Evolutionary conservation across 1,140 invertebrate genomes (phyloP), one percentile per base, ranked within the genome.

Genomic region (Anastrepha obliqua): DNA sequence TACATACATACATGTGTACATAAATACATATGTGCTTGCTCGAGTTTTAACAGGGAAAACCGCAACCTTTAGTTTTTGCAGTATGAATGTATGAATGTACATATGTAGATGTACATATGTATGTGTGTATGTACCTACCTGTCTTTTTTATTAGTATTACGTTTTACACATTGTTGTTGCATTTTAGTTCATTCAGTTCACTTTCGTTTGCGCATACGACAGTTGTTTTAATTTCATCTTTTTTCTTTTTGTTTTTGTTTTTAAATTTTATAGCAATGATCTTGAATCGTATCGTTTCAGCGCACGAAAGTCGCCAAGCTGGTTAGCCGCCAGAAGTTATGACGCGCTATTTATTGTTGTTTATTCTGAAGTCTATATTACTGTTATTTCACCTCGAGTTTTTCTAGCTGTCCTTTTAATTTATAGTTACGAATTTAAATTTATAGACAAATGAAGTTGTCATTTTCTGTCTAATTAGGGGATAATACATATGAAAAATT

Each of bases 311-410:
- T 74, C 42, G 44, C 5, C 67, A 15, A n/a, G 42, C 67, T 74
- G 67, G 67, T 74, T 74, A 74, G 42, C 67, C 67, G 67, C 67
- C 39, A 74, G 17, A 47, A 47, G 17, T 44, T 47, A 70, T 47
- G 42, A 8, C 67, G 44, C 42, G 42, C 60, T 62, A 62, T 62
- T 62, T 74, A 39, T 74, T 74, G 67, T 74, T 44, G 67, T 44
- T 44, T 47, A 67, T n/a, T 67, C 39, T 11, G 4, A 67, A 67
- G 5, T 47, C 6, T 17, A 47, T 44, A 44, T 17, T 74, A 55
- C 51, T 55, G 51, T 11, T 11, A 55, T 8, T 55, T 55, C 51
- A 55, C 11, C 11, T 55, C 51, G 11, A 1, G 51, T 55, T 8
- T 55, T 55, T 55, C 6, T 55, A 55, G 51, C 51, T 55, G 51